Conservation (phyloP, 1,140 invertebrate species). For the Pogonognathellus flavescens region DNA sequence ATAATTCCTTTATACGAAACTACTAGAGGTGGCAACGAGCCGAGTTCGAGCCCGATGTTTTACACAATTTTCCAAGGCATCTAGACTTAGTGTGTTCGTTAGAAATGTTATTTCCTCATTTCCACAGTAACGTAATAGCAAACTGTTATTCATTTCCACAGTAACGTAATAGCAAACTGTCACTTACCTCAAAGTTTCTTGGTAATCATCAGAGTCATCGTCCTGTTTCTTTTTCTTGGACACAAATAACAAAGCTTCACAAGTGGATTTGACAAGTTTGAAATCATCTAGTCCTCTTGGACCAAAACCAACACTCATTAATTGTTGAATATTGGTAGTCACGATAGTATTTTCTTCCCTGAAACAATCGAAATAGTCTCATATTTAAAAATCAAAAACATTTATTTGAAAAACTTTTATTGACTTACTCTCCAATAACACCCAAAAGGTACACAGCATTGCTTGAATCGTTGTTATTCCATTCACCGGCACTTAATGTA, state of each 20-base stretch:
- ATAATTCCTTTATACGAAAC: too few species aligned
- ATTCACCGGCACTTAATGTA: slow-evolving; percentile 6
- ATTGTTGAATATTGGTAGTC: slow-evolving; percentile 44
- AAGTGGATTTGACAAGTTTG: slow-evolving; percentile 47
- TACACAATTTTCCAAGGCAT: too few species aligned
- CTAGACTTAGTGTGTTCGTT: too few species aligned
- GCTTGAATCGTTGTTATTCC: slow-evolving; percentile 52
- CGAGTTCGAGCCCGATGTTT: too few species aligned
- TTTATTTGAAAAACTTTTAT: not conserved
- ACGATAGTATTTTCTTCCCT: slow-evolving; percentile 51
- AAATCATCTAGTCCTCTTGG: slow-evolving; percentile 49
- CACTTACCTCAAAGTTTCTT: not conserved
- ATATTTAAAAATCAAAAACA: not conserved
- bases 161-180: too few species aligned
- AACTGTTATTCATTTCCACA: too few species aligned
- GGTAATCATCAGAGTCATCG: not conserved
- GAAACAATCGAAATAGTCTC: too few species aligned
- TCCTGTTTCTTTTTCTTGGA: slow-evolving; percentile 36
- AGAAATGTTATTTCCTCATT: too few species aligned
- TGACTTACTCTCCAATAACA: slow-evolving; percentile 43
- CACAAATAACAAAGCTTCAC: slow-evolving; percentile 54
- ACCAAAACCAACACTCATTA: slow-evolving; percentile 56
- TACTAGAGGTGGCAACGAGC: too few species aligned
- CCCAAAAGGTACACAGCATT: slow-evolving; percentile 47
- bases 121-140: too few species aligned